phyloP scores from a whole-genome alignment of 2,888 invertebrate genomes.

The Phytoseiulus persimilis region DNA sequence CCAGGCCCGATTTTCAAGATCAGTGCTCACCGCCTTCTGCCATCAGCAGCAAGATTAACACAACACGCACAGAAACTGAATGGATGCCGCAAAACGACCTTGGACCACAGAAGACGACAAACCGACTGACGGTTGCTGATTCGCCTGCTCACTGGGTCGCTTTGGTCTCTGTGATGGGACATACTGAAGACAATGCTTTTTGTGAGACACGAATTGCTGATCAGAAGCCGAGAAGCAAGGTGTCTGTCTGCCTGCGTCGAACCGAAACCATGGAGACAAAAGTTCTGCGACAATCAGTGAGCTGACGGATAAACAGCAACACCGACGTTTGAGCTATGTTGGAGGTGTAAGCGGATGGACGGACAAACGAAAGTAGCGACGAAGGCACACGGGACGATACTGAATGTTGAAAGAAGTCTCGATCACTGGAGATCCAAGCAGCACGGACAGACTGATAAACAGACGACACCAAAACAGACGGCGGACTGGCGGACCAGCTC shows the following conservation, averaged over 20 bases:
- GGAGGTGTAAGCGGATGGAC: not conserved
- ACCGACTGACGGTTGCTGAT: not conserved
- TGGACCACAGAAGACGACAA: not conserved
- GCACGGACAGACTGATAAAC: not conserved
- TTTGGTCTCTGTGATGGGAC: not conserved
- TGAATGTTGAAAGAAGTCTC: not conserved
- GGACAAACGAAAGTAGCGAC: not conserved
- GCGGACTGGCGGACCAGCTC: not conserved
- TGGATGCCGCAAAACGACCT: not conserved
- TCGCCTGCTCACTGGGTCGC: not conserved
- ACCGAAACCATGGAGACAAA: not conserved
- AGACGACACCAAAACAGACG: not conserved
- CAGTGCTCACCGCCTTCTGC: not conserved
- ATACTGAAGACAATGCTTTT: constrained; percentile 5
- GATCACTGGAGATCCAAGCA: not conserved
- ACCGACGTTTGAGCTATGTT: not conserved
- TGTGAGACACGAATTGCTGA: not conserved
- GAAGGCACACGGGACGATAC: not conserved
- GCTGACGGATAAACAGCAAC: not conserved
- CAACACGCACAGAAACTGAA: not conserved
- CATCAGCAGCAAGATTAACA: not conserved
- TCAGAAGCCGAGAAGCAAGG: not conserved
- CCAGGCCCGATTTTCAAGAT: not conserved
- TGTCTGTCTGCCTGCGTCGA: not conserved
- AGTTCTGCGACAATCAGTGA: not conserved